Base-by-base conservation (phyloP, 2,797 vertebrate genomes). In the Acrossocheilus wenchowensis region DNA sequence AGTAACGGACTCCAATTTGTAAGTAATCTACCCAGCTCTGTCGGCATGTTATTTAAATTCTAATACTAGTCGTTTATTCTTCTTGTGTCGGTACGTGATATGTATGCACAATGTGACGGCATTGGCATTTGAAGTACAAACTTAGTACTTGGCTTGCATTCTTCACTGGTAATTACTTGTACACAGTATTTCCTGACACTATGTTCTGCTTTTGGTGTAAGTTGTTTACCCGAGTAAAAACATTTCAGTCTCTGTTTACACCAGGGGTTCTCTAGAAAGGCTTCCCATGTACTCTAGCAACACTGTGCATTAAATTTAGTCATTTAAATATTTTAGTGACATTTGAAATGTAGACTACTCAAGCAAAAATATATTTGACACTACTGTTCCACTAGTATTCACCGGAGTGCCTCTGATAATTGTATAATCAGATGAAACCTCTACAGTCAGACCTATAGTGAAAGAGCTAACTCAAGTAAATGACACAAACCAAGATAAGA, bases 381-480 rank as follows among this genome's bases (percentile, higher is more conserved):
- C 17, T 50, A 36, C 43, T 81, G 50, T 66, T 68, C 62, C 19
- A 34, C 48, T 30, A 45, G 43, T 68, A 81, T 68, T 79, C 39
- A 30, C n/a, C 6, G n/a, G 57, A 64, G 23, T 41, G 64, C 78
- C 41, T 64, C 45, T n/a, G 62, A 57, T 39, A 69, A 64, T 72
- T 52, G 26, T 41, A 71, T 60, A 30, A 52, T 43, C 54, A 64
- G 84, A 52, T 41, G 34, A 43, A 86, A 68, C 26, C 39, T 64
- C 6, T 26, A 14, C 41, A 68, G 34, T n/a, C n/a, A 74, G 74
- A 66, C 17, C 5, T 30, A 26, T 52, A 21, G 7, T 23, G 26
- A 57, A 57, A 78, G 17, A 78, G 30, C 68, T n/a, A 66, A 72
- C 34, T 62, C 34, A 73, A 50, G 68, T 62, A 82, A 85, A 79